Conservation (phyloP, 2,888 invertebrate species). For the Poecilus cupreus region DNA sequence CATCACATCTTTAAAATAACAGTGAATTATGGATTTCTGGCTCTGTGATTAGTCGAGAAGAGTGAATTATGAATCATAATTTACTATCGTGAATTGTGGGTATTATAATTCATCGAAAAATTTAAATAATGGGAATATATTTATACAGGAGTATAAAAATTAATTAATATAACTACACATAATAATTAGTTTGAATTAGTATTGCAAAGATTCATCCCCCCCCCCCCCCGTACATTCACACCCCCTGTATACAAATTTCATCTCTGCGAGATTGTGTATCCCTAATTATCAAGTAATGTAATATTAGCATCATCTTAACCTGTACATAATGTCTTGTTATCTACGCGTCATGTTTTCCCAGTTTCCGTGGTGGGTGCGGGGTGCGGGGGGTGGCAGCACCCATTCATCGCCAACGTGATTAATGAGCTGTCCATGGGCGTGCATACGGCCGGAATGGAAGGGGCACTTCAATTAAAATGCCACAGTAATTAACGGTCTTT, state of each 20-base stretch:
- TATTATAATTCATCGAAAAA: too few relatives aligned
- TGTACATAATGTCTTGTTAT: conserved; percentile 24
- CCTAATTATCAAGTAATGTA: not conserved
- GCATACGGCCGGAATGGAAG: not conserved
- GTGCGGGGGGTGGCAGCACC: not conserved
- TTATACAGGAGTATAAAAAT: too few relatives aligned
- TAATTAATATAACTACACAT: too few relatives aligned
- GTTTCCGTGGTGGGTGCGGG: not conserved
- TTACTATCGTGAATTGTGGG: too few relatives aligned
- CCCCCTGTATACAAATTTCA: not conserved
- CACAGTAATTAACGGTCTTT: conserved; percentile 3
- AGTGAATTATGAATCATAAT: too few relatives aligned
- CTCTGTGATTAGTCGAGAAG: too few relatives aligned
- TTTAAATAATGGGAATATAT: too few relatives aligned
- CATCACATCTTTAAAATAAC: too few relatives aligned
- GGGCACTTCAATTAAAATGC: not conserved
- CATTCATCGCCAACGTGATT: conserved; percentile 5
- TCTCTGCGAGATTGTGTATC: not conserved
- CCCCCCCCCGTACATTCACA: not conserved
- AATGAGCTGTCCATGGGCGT: conserved; percentile 16
- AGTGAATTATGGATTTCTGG: too few relatives aligned
- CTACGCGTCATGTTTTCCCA: not conserved
- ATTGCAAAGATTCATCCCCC: too few relatives aligned
- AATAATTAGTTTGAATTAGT: too few relatives aligned
- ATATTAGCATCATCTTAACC: conserved; percentile 18